Percentiles rank a stretch among this genome's conserved stretches.
Evolutionary conservation across 2,797 vertebrate species (phyloP).

Genomic region (Siniperca undulata): DNA sequence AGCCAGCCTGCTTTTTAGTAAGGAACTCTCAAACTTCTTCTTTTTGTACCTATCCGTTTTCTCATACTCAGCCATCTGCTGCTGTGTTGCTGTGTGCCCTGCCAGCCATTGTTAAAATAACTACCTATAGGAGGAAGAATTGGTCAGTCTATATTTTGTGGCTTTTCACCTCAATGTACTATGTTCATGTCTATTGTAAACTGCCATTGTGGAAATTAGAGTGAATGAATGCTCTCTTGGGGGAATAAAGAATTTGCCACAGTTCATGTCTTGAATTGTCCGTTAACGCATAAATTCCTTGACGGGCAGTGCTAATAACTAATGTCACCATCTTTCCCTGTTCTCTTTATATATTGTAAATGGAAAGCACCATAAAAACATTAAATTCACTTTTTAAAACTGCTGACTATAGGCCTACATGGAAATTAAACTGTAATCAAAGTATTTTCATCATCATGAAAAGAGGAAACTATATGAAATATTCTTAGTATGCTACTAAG

Average conservation of each 20-base stretch:
- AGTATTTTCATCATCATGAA: background rate
- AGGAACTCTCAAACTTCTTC: constrained; percentile 79
- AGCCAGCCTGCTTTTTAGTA: constrained; percentile 81
- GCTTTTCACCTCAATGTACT: constrained; percentile 46
- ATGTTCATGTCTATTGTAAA: constrained; percentile 44
- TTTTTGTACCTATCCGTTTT: constrained; percentile 74
- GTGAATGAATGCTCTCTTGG: constrained; percentile 24
- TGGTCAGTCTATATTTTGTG: constrained; percentile 42
- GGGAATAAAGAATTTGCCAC: constrained; percentile 18
- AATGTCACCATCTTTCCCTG: no score
- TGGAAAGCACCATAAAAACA: background rate
- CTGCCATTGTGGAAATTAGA: constrained; percentile 37
- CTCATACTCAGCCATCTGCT: constrained; percentile 68
- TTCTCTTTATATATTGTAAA: background rate
- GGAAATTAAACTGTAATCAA: background rate
- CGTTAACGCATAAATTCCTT: constrained; percentile 26
- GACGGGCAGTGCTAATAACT: constrained; percentile 3
- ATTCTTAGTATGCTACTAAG: background rate
- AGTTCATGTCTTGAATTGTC: constrained; percentile 20
- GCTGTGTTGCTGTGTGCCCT: constrained; percentile 50
- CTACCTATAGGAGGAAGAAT: constrained; percentile 7
- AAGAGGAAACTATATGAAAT: constrained; percentile 1
- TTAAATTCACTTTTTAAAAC: background rate
- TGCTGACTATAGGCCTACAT: no score
- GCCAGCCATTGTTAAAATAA: constrained; percentile 57